Percentiles rank a stretch among this genome's conserved stretches.
These are phyloP conservation scores for Tineola bisselliella DNA, from an alignment of 2,888 invertebrate species.

Conservation along the genomic window DNA sequence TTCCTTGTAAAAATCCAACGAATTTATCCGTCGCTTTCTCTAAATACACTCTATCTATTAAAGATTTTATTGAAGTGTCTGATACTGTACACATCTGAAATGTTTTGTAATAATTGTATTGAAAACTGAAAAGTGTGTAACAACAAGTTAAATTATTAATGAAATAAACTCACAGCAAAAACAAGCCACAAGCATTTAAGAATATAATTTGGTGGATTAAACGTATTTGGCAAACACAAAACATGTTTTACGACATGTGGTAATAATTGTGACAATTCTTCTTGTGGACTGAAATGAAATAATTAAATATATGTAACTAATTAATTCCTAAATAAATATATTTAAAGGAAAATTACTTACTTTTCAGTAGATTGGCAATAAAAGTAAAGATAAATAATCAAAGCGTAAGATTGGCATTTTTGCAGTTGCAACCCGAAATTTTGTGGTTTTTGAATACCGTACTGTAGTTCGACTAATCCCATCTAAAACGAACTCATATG, in stretches of 20 bases:
- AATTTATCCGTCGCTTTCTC: constrained; percentile 50
- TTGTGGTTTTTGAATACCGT: constrained; percentile 44
- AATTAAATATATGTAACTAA: no score
- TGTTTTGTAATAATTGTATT: neutral
- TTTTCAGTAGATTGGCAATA: constrained; percentile 55
- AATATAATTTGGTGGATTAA: constrained; percentile 45
- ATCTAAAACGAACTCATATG: constrained; percentile 35
- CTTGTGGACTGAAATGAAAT: constrained; percentile 36
- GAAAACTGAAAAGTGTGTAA: no score
- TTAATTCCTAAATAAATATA: no score
- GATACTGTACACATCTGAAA: constrained; percentile 53
- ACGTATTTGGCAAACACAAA: constrained; percentile 31
- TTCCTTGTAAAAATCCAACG: constrained; percentile 36
- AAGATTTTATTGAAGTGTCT: constrained; percentile 36
- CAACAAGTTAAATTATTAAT: neutral
- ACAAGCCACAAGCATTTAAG: constrained; percentile 58
- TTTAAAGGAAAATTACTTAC: constrained; percentile 31
- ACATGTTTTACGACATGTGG: constrained; percentile 48
- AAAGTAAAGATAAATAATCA: constrained; percentile 56
- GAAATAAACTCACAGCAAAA: constrained; percentile 42
- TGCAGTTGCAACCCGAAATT: constrained; percentile 40
- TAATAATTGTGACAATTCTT: constrained; percentile 41
- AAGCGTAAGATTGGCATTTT: constrained; percentile 44
- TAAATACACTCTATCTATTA: constrained; percentile 43
- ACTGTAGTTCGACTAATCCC: constrained; percentile 47